Evolutionary conservation across 2,888 invertebrate species (phyloP).

Genomic region (Megamerina dolium): DNA sequence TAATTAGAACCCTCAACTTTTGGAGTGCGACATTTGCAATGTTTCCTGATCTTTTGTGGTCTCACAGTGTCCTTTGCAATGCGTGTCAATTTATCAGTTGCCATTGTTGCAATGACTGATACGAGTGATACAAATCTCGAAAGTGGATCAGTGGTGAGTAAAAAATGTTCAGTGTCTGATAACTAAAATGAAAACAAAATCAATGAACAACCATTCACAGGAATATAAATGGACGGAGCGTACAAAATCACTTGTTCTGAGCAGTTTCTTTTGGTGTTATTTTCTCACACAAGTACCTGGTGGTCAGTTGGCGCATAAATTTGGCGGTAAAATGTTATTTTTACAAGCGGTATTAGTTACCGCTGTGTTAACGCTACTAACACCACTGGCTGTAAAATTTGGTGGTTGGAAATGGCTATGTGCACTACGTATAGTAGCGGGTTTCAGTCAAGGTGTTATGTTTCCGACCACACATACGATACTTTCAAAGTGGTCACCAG

Average conservation of each 20-base stretch:
- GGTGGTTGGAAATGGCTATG: slow-evolving; percentile 59
- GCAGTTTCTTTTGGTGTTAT: slow-evolving; percentile 67
- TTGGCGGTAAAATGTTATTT: slow-evolving; percentile 63
- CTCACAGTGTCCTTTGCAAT: slow-evolving; percentile 58
- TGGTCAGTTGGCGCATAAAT: slow-evolving; percentile 55
- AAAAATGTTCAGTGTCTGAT: too few species aligned
- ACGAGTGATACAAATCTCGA: slow-evolving; percentile 1
- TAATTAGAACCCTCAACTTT: background rate
- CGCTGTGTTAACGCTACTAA: slow-evolving; percentile 59
- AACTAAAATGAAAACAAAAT: too few species aligned
- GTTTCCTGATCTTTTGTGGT: slow-evolving; percentile 56
- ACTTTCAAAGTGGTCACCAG: slow-evolving; percentile 64
- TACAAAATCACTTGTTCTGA: slow-evolving; percentile 55
- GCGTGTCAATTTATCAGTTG: slow-evolving; percentile 17
- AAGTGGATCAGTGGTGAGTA: too few species aligned
- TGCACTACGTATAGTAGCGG: slow-evolving; percentile 60
- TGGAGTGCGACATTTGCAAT: slow-evolving; percentile 60
- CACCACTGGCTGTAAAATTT: slow-evolving; percentile 62
- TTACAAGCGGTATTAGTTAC: slow-evolving; percentile 55
- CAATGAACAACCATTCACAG: too few species aligned
- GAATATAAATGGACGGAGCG: slow-evolving; percentile 56
- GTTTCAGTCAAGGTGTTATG: slow-evolving; percentile 61
- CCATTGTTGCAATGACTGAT: slow-evolving; percentile 7
- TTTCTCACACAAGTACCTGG: slow-evolving; percentile 58
- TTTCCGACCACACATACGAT: slow-evolving; percentile 57